Base-by-base conservation (phyloP, 2,888 invertebrate genomes). In the Euplagia quadripunctaria region DNA sequence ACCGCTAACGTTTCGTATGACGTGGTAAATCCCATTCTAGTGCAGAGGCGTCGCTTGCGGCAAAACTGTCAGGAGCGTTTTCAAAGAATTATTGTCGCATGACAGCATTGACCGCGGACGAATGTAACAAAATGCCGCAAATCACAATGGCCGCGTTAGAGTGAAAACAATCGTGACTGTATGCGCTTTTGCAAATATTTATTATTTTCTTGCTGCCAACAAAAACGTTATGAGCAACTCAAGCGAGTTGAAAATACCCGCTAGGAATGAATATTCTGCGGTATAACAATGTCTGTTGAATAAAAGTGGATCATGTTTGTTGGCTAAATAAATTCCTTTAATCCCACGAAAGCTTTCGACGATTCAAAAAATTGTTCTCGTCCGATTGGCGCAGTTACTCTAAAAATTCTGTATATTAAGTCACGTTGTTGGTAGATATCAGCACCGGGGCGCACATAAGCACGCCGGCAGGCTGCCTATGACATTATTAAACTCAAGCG, bases 401-500 rank as follows among this genome's bases (percentile, higher is more conserved):
- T 52, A 67, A 70, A 68, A 46, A 42, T 67, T 55, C 61, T 72
- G 43, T 71, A 79, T 83, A 78, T 79, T 73, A 81, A 78, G 87
- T 86, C 88, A 89, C 87, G 88, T 87, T 86, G 82, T 84, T 80
- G 75, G 73, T 78, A 71, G 82, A 80, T 78, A 83, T 82, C 78
- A 80, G 75, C 73, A 72, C 75, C 75, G 68, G 55, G 63, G 73
- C 72, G 61, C 70, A 77, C 75, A 82, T 78, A 85, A 83, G 83
- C 73, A 80, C 72, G 79, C 82, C 76, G 79, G 79, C 78, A 81
- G 87, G 84, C 86, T 87, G 91, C 83, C 92, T 92, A 93, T 93
- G 93, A 92, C 91, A 92, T 94, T 94, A 94, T 94, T 92, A 94
- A 94, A 92, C 92, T 94, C 92, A 86, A 87, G 92, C 94, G 94